A percentile compares a stretch with the other conserved stretches of the same genome.
phyloP scores from a whole-genome alignment of 1,140 invertebrate species.

The Drosophila fuyamai region DNA sequence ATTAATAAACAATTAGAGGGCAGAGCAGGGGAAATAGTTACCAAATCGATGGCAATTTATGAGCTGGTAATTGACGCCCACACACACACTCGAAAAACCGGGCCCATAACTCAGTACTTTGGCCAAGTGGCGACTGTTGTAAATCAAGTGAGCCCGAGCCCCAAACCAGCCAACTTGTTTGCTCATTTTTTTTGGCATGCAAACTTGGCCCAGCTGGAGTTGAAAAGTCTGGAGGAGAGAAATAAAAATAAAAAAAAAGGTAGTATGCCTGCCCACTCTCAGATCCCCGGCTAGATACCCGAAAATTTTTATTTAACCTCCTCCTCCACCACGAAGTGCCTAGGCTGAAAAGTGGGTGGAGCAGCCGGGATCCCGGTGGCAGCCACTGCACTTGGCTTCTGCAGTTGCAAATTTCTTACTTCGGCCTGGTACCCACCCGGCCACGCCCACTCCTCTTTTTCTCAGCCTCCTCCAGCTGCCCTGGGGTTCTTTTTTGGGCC shows the following conservation, averaged over 20 bases:
- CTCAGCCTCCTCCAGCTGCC: constrained; percentile 20
- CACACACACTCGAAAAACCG: constrained; percentile 37
- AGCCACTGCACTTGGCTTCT: constrained; percentile 69
- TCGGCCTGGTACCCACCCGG: constrained; percentile 19
- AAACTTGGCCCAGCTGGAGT: constrained; percentile 47
- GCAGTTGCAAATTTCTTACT: constrained; percentile 68
- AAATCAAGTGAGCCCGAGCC: constrained; percentile 49
- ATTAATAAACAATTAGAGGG: constrained; percentile 71
- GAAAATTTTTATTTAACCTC: constrained; percentile 36
- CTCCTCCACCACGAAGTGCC: not conserved
- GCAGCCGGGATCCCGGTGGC: constrained; percentile 52
- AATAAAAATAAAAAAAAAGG: not conserved
- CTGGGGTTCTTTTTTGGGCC: constrained; percentile 38
- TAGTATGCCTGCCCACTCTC: constrained; percentile 29
- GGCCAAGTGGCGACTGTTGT: constrained; percentile 60
- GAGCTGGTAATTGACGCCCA: constrained; percentile 63
- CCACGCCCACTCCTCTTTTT: constrained; percentile 45
- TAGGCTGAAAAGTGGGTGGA: constrained; percentile 57
- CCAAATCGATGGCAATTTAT: constrained; percentile 59
- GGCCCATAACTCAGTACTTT: constrained; percentile 31
- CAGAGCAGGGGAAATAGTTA: constrained; percentile 25
- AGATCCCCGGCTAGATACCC: constrained; percentile 56
- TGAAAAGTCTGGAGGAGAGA: constrained; percentile 14
- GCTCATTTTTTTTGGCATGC: constrained; percentile 43
- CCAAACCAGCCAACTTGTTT: constrained; percentile 49